Conservation (phyloP, 2,888 invertebrate species). For the Torymus texanus region DNA sequence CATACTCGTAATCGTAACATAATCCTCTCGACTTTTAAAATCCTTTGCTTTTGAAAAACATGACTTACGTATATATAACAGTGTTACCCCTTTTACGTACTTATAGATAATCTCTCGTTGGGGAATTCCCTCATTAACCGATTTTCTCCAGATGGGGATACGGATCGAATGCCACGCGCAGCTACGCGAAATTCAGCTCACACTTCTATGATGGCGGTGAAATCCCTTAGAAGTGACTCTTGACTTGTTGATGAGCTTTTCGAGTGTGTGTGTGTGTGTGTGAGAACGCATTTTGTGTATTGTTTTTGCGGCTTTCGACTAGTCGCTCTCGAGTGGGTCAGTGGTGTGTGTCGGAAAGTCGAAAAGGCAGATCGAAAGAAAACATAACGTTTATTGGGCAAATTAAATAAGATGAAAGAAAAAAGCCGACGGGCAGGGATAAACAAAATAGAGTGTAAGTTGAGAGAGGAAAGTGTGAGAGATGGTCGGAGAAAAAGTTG, state of each 20-base stretch:
- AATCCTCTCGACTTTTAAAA: background rate
- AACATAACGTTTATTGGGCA: too few relatives aligned
- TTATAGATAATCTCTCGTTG: background rate
- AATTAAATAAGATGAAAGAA: too few relatives aligned
- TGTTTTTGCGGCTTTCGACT: too few relatives aligned
- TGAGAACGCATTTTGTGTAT: background rate
- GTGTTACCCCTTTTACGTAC: too few relatives aligned
- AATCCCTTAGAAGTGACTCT: slow-evolving; percentile 45
- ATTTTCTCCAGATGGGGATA: background rate
- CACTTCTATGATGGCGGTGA: slow-evolving; percentile 12
- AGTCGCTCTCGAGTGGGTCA: too few relatives aligned
- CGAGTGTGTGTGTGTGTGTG: background rate
- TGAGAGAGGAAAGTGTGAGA: too few relatives aligned
- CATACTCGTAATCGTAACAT: slow-evolving; percentile 5
- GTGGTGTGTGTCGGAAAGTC: slow-evolving; percentile 22
- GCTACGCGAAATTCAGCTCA: background rate
- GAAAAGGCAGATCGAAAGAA: background rate
- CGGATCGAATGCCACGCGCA: background rate
- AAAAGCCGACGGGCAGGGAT: too few relatives aligned
- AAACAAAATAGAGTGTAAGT: too few relatives aligned
- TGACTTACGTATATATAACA: slow-evolving; percentile 1
- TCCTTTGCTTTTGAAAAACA: slow-evolving; percentile 21
- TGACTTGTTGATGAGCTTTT: slow-evolving; percentile 9
- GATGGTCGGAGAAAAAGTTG: too few relatives aligned
- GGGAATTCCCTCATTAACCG: background rate